Conservation (phyloP, 2,113 vertebrate genomes). For the Probosciger aterrimus region DNA sequence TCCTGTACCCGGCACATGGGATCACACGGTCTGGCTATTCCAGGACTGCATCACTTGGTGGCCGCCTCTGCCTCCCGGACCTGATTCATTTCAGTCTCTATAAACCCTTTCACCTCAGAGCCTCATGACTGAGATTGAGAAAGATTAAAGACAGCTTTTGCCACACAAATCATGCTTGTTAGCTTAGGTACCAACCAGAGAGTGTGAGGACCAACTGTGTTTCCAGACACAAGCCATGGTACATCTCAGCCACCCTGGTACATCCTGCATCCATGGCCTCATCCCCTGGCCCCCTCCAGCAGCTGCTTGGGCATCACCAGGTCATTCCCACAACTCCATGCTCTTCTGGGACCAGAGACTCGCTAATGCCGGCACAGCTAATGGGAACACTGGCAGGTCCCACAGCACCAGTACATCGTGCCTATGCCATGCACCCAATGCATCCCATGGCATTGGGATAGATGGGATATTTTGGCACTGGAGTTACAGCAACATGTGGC, state of each 20-base stretch:
- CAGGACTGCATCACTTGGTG: neutral
- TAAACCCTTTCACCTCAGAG: neutral
- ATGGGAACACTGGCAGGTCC: too few relatives aligned
- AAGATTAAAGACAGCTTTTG: neutral
- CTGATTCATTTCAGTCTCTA: accelerated
- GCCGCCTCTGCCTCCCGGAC: accelerated
- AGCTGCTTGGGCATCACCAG: neutral
- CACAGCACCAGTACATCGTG: accelerated
- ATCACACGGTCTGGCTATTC: neutral
- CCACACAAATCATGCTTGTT: neutral
- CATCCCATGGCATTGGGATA: accelerated
- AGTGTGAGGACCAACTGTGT: neutral
- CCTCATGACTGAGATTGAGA: neutral
- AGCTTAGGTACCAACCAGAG: neutral
- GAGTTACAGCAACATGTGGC: neutral
- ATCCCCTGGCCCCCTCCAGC: neutral
- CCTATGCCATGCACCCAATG: neutral
- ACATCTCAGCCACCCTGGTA: accelerated
- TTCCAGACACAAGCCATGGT: neutral
- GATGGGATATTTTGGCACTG: accelerated
- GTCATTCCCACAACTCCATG: accelerated
- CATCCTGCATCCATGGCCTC: neutral
- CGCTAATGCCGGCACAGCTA: accelerated
- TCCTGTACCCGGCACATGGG: accelerated
- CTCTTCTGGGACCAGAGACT: neutral